Conservation (phyloP, 2,113 vertebrate genomes). For the Hyaena hyaena region DNA sequence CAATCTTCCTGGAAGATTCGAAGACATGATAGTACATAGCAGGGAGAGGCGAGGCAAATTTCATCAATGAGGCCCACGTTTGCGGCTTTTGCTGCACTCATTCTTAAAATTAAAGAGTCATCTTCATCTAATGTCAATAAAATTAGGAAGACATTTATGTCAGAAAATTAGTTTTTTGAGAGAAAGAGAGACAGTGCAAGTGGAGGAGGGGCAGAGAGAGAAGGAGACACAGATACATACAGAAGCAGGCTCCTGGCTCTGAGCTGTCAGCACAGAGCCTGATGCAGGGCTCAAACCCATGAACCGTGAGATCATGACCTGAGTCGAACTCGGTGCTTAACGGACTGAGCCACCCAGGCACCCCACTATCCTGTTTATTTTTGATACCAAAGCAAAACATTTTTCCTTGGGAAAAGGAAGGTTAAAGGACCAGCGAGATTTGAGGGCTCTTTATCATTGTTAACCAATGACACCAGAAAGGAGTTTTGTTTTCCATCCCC, state of each 20-base stretch:
- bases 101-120: background rate
- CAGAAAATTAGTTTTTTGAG: background rate
- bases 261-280: no score
- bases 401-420: background rate
- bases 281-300: no score
- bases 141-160: background rate
- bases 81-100: background rate
- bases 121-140: background rate
- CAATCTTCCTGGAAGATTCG: background rate
- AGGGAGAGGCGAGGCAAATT: background rate
- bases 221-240: no score
- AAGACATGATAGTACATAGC: background rate
- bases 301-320: no score
- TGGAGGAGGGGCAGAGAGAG: no score
- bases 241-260: no score
- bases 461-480: background rate
- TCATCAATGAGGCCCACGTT: rapidly evolving
- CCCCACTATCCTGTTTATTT: background rate
- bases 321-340: no score
- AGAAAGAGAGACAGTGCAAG: no score
- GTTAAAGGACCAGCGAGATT: background rate
- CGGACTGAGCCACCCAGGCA: no score
- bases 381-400: background rate
- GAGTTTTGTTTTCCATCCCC: background rate
- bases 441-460: background rate